Conservation (phyloP, 2,113 vertebrate genomes). For the Thomomys bottae region DNA sequence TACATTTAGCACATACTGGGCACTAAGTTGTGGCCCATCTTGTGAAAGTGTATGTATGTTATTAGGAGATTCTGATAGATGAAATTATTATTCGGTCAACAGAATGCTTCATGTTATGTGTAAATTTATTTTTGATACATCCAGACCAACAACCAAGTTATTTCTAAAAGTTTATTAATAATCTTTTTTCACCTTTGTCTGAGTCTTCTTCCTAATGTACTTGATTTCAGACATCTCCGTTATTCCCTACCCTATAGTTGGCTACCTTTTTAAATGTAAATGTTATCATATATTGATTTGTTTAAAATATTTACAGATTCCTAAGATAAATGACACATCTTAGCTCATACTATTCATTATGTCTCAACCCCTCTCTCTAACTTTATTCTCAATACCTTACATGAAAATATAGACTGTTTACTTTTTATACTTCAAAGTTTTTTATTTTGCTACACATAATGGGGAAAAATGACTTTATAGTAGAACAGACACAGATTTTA, state of each 20-base stretch:
- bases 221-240: conserved; percentile 20
- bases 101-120: background rate
- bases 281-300: background rate
- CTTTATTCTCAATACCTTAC: conserved; percentile 13
- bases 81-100: too few relatives aligned
- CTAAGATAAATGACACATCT: background rate
- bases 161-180: conserved; percentile 15
- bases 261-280: conserved; percentile 49
- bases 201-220: conserved; percentile 10
- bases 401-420: background rate
- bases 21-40: too few relatives aligned
- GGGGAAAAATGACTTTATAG: conserved; percentile 19
- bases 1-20: background rate
- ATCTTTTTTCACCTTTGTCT: background rate
- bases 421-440: background rate
- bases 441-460: conserved; percentile 30
- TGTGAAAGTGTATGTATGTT: too few relatives aligned
- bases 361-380: background rate
- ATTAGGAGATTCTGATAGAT: too few relatives aligned
- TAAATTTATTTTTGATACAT: conserved; percentile 10
- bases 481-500: background rate
- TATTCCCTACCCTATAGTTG: background rate
- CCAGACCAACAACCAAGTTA: background rate
- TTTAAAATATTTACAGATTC: conserved; percentile 26
- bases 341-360: background rate